Evolutionary conservation across 2,888 invertebrate species (phyloP), one percentile per base, ranked within the genome.

Genomic region (Erynnis tages): DNA sequence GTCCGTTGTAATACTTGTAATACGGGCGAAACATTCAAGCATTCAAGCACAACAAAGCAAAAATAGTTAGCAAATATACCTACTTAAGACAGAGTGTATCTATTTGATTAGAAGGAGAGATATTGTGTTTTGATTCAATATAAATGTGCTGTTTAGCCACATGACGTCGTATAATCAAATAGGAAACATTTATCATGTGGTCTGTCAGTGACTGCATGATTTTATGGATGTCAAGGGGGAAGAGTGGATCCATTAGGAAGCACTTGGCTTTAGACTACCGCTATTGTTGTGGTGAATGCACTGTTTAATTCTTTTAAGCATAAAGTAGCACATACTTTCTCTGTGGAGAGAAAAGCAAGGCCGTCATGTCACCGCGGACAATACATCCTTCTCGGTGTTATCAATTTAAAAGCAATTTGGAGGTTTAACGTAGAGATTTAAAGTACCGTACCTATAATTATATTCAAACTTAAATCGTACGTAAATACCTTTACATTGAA

Each of bases 321-420:
- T 62, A 61, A 82, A 76, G 78, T 75, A 67, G 79, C 76, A 76
- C 78, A 68, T 69, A 82, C 84, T 84, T 85, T 85, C 84, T 72
- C 80, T 77, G 70, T 10, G 10, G 66, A 68, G 79, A 79, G 70
- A 81, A 84, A 82, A 83, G 83, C 81, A 71, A 56, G 54, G 54
- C 35, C 38, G 46, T 49, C 25, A 17, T 47, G 27, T 38, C 37
- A 23, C 10, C 21, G 30, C 14, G 29, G 37, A 29, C 27, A 44
- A 43, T 43, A 21, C 50, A 37, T 29, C 13, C 43, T 27, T 43
- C 21, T 21, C 29, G 17, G 25, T 43, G 41, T 19, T 34, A 43
- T 43, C 27, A 44, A 50, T 43, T 50, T 30, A 35, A 44, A 37
- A 50, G 14, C 11, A 30, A 40, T 48, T 49, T 40, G 32, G 2